A percentile compares a stretch with the other conserved stretches of the same genome.
phyloP scores from a whole-genome alignment of 2,888 invertebrate genomes.

The Chloroclysta siterata region DNA sequence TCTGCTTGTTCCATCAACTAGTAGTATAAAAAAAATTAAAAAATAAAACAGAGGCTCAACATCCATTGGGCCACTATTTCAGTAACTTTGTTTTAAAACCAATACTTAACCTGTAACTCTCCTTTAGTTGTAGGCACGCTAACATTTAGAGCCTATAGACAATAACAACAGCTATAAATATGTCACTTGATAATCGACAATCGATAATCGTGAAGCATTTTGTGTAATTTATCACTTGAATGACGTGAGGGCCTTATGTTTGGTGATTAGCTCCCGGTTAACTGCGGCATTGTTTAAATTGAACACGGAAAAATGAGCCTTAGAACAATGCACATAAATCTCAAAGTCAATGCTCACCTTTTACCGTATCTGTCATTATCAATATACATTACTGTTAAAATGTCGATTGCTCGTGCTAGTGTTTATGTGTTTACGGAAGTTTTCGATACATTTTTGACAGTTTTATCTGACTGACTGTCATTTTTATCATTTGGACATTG shows the following conservation, averaged over 20 bases:
- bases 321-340: slow-evolving; percentile 3
- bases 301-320: slow-evolving; percentile 20
- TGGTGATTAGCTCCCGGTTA: slow-evolving; percentile 45
- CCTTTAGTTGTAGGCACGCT: neutral
- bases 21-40: too few species aligned
- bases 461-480: neutral
- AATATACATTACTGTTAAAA: slow-evolving; percentile 5
- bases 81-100: too few species aligned
- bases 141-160: slow-evolving; percentile 19
- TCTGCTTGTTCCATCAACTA: too few species aligned
- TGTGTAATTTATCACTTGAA: slow-evolving; percentile 46
- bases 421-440: slow-evolving; percentile 10
- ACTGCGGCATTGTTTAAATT: slow-evolving; percentile 33
- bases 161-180: slow-evolving; percentile 38
- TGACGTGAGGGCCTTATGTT: slow-evolving; percentile 46
- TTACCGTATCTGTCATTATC: neutral
- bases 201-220: slow-evolving; percentile 42
- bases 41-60: too few species aligned
- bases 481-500: slow-evolving; percentile 9
- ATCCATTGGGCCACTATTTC: too few species aligned
- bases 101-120: too few species aligned
- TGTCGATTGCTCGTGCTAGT: slow-evolving; percentile 1
- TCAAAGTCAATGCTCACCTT: neutral
- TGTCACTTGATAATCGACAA: slow-evolving; percentile 45
- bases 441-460: slow-evolving; percentile 13